phyloP scores from a whole-genome alignment of 2,888 invertebrate genomes.

The Branchipolynoe longqiensis region DNA sequence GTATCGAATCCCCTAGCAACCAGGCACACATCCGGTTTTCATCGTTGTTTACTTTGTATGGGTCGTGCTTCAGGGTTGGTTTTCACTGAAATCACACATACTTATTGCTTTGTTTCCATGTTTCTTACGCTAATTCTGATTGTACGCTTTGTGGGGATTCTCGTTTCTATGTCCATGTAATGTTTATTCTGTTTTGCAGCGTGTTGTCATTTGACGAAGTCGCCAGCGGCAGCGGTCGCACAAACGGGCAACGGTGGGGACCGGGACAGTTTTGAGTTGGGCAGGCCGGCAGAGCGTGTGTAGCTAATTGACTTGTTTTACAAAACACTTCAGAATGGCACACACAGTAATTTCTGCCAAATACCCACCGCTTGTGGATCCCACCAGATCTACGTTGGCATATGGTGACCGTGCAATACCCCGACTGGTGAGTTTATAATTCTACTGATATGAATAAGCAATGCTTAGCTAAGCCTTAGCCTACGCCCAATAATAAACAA shows the following conservation, averaged over 20 bases:
- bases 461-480: no score
- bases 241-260: no score
- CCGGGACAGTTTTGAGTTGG: no score
- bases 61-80: background rate
- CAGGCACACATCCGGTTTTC: background rate
- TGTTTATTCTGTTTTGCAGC: no score
- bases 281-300: no score
- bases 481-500: no score
- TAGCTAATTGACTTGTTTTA: background rate
- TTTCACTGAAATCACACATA: background rate
- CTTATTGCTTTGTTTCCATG: background rate
- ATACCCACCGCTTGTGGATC: slow-evolving; percentile 81
- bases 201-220: background rate
- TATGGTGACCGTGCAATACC: slow-evolving; percentile 81
- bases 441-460: no score
- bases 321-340: slow-evolving; percentile 73
- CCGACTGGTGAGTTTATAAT: slow-evolving; percentile 76
- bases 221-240: background rate
- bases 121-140: background rate
- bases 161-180: no score
- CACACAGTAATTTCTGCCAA: slow-evolving; percentile 80
- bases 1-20: background rate
- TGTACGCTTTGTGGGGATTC: no score
- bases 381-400: slow-evolving; percentile 80
- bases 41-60: background rate